These are phyloP conservation scores for Pseudomugil gertrudae DNA, from an alignment of 2,797 vertebrate genomes.

Conservation along the genomic window DNA sequence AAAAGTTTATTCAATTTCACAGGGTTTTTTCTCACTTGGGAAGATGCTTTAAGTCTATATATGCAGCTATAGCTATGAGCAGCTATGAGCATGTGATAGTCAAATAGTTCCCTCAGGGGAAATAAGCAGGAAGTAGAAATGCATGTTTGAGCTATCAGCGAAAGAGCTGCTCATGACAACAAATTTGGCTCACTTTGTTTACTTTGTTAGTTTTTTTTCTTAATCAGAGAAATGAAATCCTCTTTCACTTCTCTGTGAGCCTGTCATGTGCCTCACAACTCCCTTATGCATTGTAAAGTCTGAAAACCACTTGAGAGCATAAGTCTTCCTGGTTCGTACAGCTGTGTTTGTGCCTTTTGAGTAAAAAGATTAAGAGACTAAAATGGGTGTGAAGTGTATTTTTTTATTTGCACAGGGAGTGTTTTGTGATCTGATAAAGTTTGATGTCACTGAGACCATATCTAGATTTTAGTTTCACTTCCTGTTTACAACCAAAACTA, in stretches of 20 bases:
- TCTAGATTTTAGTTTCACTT: neutral
- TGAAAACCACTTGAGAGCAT: neutral
- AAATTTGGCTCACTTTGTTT: neutral
- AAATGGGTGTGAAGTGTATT: neutral
- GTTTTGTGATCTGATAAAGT: neutral
- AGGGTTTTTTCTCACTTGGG: no score
- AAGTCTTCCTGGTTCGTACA: neutral
- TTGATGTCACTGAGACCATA: neutral
- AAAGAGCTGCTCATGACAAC: neutral
- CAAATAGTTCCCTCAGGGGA: conserved; percentile 5
- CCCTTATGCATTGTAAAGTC: conserved; percentile 7
- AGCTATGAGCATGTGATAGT: conserved; percentile 24
- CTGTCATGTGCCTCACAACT: neutral
- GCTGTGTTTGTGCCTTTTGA: conserved; percentile 26
- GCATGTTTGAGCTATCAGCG: conserved; percentile 1
- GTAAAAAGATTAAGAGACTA: no score
- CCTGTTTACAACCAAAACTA: neutral
- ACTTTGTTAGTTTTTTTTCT: neutral
- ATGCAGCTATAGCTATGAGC: neutral
- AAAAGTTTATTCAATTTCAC: no score
- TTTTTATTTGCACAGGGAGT: neutral
- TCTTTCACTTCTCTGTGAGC: neutral
- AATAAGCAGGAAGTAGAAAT: conserved; percentile 16
- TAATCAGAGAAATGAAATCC: no score
- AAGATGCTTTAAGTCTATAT: no score